These are phyloP conservation scores for Odontophorus gujanensis DNA, from an alignment of 2,113 vertebrate species.

Conservation along the genomic window DNA sequence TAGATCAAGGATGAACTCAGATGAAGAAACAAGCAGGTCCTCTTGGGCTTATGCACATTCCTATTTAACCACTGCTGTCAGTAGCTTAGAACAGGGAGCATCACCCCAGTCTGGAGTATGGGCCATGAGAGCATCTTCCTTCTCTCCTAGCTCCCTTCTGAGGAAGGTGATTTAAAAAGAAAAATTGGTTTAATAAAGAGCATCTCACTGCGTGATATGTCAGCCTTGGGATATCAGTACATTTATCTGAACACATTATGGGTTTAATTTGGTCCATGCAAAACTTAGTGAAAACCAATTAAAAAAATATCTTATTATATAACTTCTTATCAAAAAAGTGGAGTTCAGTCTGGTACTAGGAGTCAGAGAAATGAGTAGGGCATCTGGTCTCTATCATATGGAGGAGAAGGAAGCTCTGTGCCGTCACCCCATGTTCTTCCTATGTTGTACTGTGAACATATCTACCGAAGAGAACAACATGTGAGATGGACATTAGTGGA, in stretches of 20 bases:
- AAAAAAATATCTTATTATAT: background rate
- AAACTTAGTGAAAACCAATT: slow-evolving; percentile 13
- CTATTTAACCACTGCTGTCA: background rate
- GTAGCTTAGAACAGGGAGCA: background rate
- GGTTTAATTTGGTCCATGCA: slow-evolving; percentile 33
- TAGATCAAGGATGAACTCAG: background rate
- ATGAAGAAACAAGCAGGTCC: background rate
- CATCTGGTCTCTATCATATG: background rate
- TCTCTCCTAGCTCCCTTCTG: background rate
- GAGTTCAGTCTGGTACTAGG: background rate
- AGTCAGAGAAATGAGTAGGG: background rate
- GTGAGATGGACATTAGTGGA: background rate
- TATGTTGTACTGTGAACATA: background rate
- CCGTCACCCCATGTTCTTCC: background rate
- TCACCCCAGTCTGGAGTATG: background rate
- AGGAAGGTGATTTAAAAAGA: slow-evolving; percentile 46
- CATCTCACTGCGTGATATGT: slow-evolving; percentile 3
- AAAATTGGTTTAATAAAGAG: slow-evolving; percentile 61
- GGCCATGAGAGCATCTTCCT: background rate
- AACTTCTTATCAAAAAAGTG: background rate
- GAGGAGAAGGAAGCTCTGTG: background rate
- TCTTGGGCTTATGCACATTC: background rate
- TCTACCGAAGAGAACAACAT: accelerated
- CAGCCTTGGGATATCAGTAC: background rate
- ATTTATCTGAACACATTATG: slow-evolving; percentile 38